These are phyloP conservation scores for Yasuhikotakia modesta DNA, from an alignment of 2,797 vertebrate species.

Conservation along the genomic window DNA sequence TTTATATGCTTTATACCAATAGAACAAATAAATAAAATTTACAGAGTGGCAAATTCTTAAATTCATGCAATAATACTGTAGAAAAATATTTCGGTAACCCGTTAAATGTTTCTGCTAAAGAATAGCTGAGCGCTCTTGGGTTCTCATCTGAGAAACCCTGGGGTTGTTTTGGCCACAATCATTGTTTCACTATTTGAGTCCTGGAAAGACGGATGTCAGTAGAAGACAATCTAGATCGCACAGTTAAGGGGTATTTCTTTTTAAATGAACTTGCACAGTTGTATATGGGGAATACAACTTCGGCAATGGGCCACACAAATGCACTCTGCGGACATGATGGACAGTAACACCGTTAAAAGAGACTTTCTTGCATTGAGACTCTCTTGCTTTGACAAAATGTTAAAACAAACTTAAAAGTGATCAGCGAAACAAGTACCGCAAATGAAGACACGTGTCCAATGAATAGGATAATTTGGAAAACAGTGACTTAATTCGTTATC, in stretches of 20 bases:
- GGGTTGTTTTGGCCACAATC: not conserved
- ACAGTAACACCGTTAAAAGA: not conserved
- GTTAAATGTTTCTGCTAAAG: constrained; percentile 60
- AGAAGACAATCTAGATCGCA: not conserved
- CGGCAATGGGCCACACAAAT: not conserved
- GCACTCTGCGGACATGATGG: not conserved
- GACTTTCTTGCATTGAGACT: not conserved
- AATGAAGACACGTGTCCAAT: constrained; percentile 1
- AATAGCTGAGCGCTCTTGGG: constrained; percentile 46
- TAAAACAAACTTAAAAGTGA: not conserved
- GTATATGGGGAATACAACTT: not conserved
- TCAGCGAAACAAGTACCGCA: not conserved
- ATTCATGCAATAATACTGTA: constrained; percentile 65
- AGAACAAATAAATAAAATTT: constrained; percentile 56
- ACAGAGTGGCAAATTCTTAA: constrained; percentile 57
- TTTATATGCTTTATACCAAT: constrained; percentile 65
- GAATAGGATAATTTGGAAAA: constrained; percentile 43
- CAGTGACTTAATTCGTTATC: constrained; percentile 61
- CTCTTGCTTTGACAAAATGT: not conserved
- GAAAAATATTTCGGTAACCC: constrained; percentile 70
- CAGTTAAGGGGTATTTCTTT: not conserved
- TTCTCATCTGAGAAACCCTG: not conserved
- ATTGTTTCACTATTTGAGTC: not conserved
- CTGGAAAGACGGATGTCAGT: not conserved
- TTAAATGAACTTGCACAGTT: not conserved